These are phyloP conservation scores for Fabriciana adippe DNA, from an alignment of 2,888 invertebrate species.

Conservation along the genomic window DNA sequence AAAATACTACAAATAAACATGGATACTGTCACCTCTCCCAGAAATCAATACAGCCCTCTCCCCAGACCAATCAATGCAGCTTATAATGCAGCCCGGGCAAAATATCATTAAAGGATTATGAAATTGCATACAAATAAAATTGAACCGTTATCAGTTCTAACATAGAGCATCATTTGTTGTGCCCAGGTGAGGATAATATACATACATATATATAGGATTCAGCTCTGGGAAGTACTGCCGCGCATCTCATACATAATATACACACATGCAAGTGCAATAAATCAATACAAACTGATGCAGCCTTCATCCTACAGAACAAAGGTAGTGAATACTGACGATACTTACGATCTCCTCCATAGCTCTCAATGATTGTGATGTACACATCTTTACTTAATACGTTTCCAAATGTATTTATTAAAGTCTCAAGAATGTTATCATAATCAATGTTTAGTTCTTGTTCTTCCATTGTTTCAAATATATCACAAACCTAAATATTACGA, in stretches of 20 bases:
- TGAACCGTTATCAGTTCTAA: conserved; percentile 16
- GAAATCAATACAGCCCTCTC: conserved; percentile 32
- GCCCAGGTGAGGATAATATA: conserved; percentile 12
- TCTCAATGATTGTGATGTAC: conserved; percentile 63
- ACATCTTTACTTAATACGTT: conserved; percentile 57
- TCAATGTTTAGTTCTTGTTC: conserved; percentile 38
- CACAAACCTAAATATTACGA: conserved; percentile 4
- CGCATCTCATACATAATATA: conserved; percentile 32
- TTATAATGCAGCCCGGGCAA: conserved; percentile 32
- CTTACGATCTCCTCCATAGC: conserved; percentile 69
- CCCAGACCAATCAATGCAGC: conserved; percentile 36
- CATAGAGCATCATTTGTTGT: conserved; percentile 26
- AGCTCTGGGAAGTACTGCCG: conserved; percentile 36
- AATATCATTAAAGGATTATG: conserved; percentile 28
- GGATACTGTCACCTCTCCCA: conserved; percentile 13
- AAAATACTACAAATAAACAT: conserved; percentile 24
- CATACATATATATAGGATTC: conserved; percentile 11
- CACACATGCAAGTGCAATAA: conserved; percentile 21
- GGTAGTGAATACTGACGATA: conserved; percentile 35
- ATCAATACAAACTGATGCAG: conserved; percentile 22
- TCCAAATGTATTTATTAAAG: conserved; percentile 62
- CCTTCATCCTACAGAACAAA: neutral
- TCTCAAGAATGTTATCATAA: conserved; percentile 53
- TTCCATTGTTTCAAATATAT: conserved; percentile 35
- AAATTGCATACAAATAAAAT: conserved; percentile 24